These are phyloP conservation scores for Agonopterix arenella DNA, from an alignment of 2,888 invertebrate genomes.

Conservation along the genomic window DNA sequence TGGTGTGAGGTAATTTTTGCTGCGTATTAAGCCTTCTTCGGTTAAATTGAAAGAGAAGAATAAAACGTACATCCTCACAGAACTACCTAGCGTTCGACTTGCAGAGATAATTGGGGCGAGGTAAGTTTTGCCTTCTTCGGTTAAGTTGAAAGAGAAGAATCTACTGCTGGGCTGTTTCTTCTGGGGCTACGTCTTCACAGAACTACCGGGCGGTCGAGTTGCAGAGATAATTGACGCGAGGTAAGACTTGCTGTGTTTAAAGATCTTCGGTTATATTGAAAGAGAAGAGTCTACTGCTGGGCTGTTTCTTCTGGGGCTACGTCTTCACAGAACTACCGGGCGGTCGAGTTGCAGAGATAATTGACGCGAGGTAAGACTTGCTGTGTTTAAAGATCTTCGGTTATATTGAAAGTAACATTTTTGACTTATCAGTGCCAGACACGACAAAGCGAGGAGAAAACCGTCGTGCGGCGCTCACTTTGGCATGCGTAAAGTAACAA, in stretches of 20 bases:
- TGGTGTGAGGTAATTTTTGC: slow-evolving; percentile 80
- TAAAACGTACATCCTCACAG: slow-evolving; percentile 89
- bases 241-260: slow-evolving; percentile 28
- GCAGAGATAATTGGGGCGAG: slow-evolving; percentile 90
- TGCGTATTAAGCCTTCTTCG: neutral
- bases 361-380: too few species aligned
- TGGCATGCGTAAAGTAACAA: too few species aligned
- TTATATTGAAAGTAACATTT: too few species aligned
- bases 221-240: slow-evolving; percentile 90
- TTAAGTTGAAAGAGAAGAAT: slow-evolving; percentile 80
- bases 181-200: slow-evolving; percentile 94
- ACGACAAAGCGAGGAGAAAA: too few species aligned
- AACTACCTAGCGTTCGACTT: slow-evolving; percentile 91
- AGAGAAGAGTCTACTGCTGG: slow-evolving; percentile 87
- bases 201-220: slow-evolving; percentile 91
- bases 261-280: slow-evolving; percentile 31
- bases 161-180: slow-evolving; percentile 91
- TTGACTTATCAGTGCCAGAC: too few species aligned
- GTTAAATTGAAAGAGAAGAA: slow-evolving; percentile 80
- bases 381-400: too few species aligned
- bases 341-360: too few species aligned
- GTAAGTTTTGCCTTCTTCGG: slow-evolving; percentile 25
- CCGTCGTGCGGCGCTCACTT: too few species aligned
- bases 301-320: slow-evolving; percentile 96
- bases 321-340: slow-evolving; percentile 93